Conservation (phyloP, 2,888 invertebrate genomes). For the Galerucella nymphaeae region DNA sequence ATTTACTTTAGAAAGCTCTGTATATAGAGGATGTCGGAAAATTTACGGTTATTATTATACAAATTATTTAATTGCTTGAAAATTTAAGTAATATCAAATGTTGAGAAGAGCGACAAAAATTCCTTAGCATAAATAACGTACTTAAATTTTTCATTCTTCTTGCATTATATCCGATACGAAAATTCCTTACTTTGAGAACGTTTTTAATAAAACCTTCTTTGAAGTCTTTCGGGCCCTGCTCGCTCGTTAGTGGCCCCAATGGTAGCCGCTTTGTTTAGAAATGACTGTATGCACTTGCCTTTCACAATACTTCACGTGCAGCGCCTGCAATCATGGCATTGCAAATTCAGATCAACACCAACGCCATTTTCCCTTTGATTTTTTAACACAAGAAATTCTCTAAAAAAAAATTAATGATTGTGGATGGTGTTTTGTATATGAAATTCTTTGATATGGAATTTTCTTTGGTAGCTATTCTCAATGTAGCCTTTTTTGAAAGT, state of each 20-base stretch:
- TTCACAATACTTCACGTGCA: conserved; percentile 59
- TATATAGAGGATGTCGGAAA: too few species aligned
- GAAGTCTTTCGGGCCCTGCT: conserved; percentile 57
- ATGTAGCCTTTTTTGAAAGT: conserved; percentile 19
- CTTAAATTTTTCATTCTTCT: conserved; percentile 38
- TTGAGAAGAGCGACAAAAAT: conserved; percentile 4
- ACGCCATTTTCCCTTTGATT: conserved; percentile 42
- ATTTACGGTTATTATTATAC: too few species aligned
- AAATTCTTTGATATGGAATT: conserved; percentile 30
- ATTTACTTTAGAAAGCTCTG: too few species aligned
- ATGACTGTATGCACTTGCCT: conserved; percentile 61
- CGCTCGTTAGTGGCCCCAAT: conserved; percentile 61
- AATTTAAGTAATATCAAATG: conserved; percentile 20
- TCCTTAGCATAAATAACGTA: conserved; percentile 36
- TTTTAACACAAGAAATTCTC: conserved; percentile 35
- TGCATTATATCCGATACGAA: conserved; percentile 43
- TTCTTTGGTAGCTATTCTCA: conserved; percentile 33
- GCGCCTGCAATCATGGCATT: conserved; percentile 56
- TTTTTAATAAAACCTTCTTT: conserved; percentile 61
- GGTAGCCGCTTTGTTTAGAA: conserved; percentile 60
- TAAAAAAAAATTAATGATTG: conserved; percentile 32
- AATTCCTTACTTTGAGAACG: conserved; percentile 57
- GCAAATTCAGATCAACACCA: conserved; percentile 39
- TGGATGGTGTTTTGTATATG: conserved; percentile 33
- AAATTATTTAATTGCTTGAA: conserved; percentile 17